phyloP scores from a whole-genome alignment of 1,140 invertebrate genomes.

The Scaptomyza montana region DNA sequence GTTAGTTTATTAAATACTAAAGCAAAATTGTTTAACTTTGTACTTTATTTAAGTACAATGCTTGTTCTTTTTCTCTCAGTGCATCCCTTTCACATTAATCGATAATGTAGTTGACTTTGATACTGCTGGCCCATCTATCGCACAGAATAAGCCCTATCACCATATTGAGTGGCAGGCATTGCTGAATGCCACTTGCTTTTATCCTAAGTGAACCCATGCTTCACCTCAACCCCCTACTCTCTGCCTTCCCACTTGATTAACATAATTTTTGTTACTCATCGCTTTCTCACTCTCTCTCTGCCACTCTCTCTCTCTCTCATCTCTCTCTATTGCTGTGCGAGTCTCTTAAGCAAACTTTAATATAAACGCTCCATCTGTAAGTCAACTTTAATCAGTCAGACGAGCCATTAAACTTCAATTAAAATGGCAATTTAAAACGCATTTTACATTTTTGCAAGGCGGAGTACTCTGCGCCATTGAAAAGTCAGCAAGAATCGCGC shows the following conservation, averaged over 20 bases:
- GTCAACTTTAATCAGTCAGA: constrained; percentile 66
- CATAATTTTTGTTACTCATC: constrained; percentile 49
- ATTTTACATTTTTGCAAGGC: constrained; percentile 50
- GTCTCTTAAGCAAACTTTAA: constrained; percentile 39
- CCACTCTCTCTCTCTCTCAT: background rate
- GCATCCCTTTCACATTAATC: constrained; percentile 47
- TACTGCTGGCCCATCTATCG: constrained; percentile 21
- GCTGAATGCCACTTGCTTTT: constrained; percentile 10
- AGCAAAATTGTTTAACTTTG: no score
- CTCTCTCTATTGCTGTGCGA: background rate
- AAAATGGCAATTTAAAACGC: constrained; percentile 68
- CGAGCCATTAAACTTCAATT: constrained; percentile 70
- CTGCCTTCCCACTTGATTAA: constrained; percentile 46
- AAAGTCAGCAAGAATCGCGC: constrained; percentile 52
- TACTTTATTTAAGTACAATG: background rate
- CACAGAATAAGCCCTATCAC: constrained; percentile 52
- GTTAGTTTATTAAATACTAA: no score
- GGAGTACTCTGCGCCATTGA: background rate
- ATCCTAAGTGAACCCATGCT: constrained; percentile 2
- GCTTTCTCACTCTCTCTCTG: background rate
- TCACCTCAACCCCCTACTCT: no score
- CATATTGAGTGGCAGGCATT: constrained; percentile 55
- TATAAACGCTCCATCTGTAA: constrained; percentile 34
- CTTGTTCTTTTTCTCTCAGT: background rate
- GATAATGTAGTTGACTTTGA: constrained; percentile 66